Conservation (phyloP, 2,797 vertebrate genomes). For the Meda fulgida region DNA sequence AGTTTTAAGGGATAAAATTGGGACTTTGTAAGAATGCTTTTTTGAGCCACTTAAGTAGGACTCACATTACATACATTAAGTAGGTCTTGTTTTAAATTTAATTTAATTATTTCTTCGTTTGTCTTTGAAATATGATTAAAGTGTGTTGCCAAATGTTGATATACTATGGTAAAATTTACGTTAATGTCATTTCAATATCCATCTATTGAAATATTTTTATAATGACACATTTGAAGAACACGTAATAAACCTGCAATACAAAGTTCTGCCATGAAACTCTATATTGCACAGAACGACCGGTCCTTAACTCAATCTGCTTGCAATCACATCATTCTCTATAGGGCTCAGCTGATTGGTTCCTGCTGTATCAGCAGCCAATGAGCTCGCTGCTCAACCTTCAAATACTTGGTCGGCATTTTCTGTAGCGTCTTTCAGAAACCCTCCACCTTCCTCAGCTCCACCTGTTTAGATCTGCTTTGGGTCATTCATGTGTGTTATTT, state of each 20-base stretch:
- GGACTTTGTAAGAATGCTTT: background rate
- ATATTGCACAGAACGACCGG: background rate
- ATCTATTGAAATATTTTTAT: background rate
- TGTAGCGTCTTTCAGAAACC: no score
- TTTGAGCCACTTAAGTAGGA: background rate
- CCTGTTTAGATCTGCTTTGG: no score
- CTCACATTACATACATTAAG: background rate
- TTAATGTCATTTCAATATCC: background rate
- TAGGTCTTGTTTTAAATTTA: background rate
- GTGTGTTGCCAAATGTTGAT: background rate
- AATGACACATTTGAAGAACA: background rate
- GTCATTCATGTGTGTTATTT: no score
- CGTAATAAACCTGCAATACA: no score
- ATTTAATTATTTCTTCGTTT: background rate
- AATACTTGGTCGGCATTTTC: background rate
- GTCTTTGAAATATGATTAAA: background rate
- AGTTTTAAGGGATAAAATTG: no score
- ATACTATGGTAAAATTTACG: background rate
- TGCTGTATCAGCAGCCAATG: no score
- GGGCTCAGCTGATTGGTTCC: background rate
- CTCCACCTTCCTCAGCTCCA: no score
- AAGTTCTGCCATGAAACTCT: background rate
- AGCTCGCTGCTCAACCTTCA: no score
- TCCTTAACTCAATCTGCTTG: background rate
- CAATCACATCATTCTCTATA: background rate